Percentiles rank a stretch among this genome's conserved stretches.
These are phyloP conservation scores for Adineta ricciae DNA, from an alignment of 2,888 invertebrate genomes.

Conservation along the genomic window DNA sequence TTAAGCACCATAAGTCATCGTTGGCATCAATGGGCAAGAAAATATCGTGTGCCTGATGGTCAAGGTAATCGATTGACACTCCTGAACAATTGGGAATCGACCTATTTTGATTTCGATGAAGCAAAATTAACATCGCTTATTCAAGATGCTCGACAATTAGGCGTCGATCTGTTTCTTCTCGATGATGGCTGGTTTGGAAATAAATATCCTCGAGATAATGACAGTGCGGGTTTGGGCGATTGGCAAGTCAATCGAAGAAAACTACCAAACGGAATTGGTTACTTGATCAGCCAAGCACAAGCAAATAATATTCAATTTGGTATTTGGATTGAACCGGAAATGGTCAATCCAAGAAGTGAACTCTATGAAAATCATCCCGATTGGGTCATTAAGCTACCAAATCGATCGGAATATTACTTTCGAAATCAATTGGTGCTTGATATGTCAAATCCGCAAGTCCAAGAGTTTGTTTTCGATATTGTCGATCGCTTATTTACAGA, in stretches of 20 bases:
- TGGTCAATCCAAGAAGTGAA: background rate
- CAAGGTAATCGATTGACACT: background rate
- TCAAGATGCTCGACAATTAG: background rate
- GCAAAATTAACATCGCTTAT: background rate
- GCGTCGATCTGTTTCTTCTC: slow-evolving; percentile 20
- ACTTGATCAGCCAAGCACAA: background rate
- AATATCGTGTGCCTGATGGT: background rate
- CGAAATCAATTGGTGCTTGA: slow-evolving; percentile 8
- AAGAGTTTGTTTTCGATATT: background rate
- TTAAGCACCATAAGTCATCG: background rate
- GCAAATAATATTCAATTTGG: background rate
- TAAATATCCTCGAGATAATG: background rate
- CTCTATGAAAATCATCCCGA: slow-evolving; percentile 3
- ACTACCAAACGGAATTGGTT: slow-evolving; percentile 15
- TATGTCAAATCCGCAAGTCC: background rate
- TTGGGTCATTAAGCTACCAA: slow-evolving; percentile 1
- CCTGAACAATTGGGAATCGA: background rate
- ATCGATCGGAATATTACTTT: background rate
- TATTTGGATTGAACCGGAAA: slow-evolving; percentile 16
- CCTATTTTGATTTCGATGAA: background rate
- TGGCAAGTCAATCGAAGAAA: background rate
- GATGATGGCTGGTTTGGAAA: slow-evolving; percentile 21
- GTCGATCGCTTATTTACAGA: background rate
- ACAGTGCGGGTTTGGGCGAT: slow-evolving; percentile 8
- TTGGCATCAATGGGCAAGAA: slow-evolving; percentile 16